Evolutionary conservation across 2,797 vertebrate genomes (phyloP), one percentile per base, ranked within the genome.

Genomic region (Arvicola amphibius): DNA sequence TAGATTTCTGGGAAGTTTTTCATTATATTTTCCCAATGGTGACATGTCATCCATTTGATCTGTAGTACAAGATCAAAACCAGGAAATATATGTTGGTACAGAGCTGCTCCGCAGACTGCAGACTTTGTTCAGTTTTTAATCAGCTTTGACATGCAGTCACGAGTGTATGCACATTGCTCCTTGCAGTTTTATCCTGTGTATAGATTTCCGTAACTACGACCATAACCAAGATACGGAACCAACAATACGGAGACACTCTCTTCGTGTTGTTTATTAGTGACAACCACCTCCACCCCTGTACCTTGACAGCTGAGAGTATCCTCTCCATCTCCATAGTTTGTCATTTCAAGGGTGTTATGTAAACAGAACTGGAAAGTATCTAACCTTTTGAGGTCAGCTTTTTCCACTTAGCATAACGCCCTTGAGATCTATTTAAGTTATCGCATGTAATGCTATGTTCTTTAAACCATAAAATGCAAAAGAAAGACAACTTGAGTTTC

Each of bases 391-490:
- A 90, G 90, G 34, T 7, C 95, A 48, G 48, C 40, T 78, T 86
- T 97, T 88, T 73, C 76, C 56, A 80, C 43, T 96, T 69, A 97
- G 48, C 13, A 65, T 48, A 79, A 88, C 27, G 59, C 69, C 90
- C 69, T 95, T 97, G 92, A 97, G 25, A 93, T 46, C 65, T 77
- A 19, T 59, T 74, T 65, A 96, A 94, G 74, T 56, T 80, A 21
- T 76, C 95, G 17, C 63, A 46, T 7, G 5, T 51, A 86, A 69
- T 48, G 29, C 27, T 86, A 37, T 80, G 32, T 83, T 93, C 92
- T 95, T 88, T 83, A 95, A 91, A 83, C 37, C 85, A 95, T 71
- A 93, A 96, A 92, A 90, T 92, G 65, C 46, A 94, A 94, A 96
- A 88, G 43, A 90, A 69, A 63, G 73, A 92, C 34, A 94, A 91